Evolutionary conservation across 2,888 invertebrate genomes (phyloP).

Genomic region (Ephialtes manifestator): DNA sequence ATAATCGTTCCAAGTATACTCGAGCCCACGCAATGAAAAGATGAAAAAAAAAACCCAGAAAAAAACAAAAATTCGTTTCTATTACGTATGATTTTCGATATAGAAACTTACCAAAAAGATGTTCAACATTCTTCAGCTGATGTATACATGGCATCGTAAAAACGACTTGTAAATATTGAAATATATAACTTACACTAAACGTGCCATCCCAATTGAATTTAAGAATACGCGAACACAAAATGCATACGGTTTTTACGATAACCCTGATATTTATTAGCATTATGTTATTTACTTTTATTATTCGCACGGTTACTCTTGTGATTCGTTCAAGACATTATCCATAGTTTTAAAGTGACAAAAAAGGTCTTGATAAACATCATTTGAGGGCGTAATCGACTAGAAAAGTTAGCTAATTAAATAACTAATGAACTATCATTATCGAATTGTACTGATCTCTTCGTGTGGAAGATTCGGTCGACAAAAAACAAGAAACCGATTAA

Average conservation of each 20-base stretch:
- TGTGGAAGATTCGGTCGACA: slow-evolving; percentile 42
- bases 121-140: slow-evolving; percentile 68
- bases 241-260: slow-evolving; percentile 19
- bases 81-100: slow-evolving; percentile 62
- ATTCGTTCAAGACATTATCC: slow-evolving; percentile 23
- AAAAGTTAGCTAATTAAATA: slow-evolving; percentile 38
- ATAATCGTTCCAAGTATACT: slow-evolving; percentile 57
- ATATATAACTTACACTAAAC: slow-evolving; percentile 67
- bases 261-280: slow-evolving; percentile 32
- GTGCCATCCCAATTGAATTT: slow-evolving; percentile 69
- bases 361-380: slow-evolving; percentile 14
- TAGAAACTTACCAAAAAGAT: slow-evolving; percentile 68
- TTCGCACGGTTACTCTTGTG: slow-evolving; percentile 40
- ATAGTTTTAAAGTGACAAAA: slow-evolving; percentile 14
- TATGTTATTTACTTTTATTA: slow-evolving; percentile 42
- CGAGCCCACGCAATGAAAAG: slow-evolving; percentile 59
- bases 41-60: no score
- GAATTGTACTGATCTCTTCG: slow-evolving; percentile 39
- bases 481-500: slow-evolving; percentile 7
- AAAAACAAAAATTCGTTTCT: slow-evolving; percentile 62
- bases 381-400: slow-evolving; percentile 25
- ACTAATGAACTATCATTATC: slow-evolving; percentile 38
- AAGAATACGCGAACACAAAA: slow-evolving; percentile 62
- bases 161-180: slow-evolving; percentile 68
- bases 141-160: slow-evolving; percentile 70